Percentiles rank a stretch among this genome's conserved stretches.
phyloP scores from a whole-genome alignment of 2,797 vertebrate species.

The Pelochelys cantorii region DNA sequence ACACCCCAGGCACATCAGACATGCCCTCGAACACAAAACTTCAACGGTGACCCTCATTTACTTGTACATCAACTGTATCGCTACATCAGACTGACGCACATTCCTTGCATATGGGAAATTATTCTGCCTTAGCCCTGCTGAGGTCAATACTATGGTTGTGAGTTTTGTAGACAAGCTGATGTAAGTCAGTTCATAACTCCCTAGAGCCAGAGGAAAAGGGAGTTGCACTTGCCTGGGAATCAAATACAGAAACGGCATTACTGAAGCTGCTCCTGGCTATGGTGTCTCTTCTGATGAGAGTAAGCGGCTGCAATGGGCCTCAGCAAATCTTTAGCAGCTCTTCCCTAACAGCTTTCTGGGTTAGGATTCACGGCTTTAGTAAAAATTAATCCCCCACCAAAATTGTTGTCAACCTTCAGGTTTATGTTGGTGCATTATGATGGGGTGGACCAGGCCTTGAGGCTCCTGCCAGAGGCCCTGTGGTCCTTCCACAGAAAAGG shows the following conservation, averaged over 20 bases:
- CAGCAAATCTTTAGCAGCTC: no score
- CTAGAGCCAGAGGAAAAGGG: background rate
- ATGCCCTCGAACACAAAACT: background rate
- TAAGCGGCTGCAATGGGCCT: no score
- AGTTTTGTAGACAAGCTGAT: background rate
- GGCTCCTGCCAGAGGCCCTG: no score
- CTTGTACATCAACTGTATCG: background rate
- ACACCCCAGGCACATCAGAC: background rate
- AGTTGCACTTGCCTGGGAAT: slow-evolving; percentile 7
- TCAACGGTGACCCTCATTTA: background rate
- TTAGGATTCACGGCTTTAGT: no score
- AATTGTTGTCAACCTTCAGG: background rate
- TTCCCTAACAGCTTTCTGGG: no score
- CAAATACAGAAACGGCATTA: background rate
- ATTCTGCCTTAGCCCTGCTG: background rate
- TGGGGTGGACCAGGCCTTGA: no score
- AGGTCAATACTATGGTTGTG: accelerated
- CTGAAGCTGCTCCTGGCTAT: slow-evolving; percentile 18
- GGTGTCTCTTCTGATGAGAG: no score
- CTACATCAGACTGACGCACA: accelerated
- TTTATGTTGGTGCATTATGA: background rate
- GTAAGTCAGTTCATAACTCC: background rate
- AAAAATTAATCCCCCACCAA: background rate
- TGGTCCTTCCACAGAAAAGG: no score
- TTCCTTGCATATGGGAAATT: accelerated